Percentiles rank a stretch among this genome's conserved stretches.
phyloP scores from a whole-genome alignment of 1,140 invertebrate species.

The Zaprionus inermis region DNA sequence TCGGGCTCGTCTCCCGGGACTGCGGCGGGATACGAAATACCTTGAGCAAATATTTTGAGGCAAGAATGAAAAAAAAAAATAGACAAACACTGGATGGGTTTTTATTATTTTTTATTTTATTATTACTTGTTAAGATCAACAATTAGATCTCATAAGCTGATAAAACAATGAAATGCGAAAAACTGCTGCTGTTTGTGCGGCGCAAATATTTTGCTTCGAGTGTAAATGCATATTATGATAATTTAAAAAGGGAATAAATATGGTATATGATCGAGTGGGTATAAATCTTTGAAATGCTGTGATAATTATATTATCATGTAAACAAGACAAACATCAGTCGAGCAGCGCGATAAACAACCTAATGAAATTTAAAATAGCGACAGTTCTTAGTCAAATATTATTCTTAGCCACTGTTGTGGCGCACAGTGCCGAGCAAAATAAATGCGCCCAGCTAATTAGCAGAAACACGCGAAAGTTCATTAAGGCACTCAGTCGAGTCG shows the following conservation, averaged over 20 bases:
- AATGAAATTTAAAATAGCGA: not conserved
- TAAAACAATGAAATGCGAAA: not conserved
- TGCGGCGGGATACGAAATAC: conserved; percentile 23
- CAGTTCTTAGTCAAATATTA: conserved; percentile 7
- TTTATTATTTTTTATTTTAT: conserved; percentile 19
- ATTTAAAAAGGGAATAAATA: not conserved
- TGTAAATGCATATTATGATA: conserved; percentile 1
- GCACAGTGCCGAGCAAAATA: conserved; percentile 11
- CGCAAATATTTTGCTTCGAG: conserved; percentile 28
- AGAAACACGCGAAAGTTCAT: conserved; percentile 37
- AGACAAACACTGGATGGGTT: not conserved
- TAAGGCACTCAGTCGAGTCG: conserved; percentile 33
- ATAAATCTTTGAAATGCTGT: not conserved
- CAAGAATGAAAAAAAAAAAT: conserved; percentile 26
- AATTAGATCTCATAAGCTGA: conserved; percentile 17
- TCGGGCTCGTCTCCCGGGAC: conserved; percentile 44
- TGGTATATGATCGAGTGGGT: not conserved
- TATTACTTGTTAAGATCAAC: conserved; percentile 40
- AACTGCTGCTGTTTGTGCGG: conserved; percentile 14
- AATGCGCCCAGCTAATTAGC: conserved; percentile 44
- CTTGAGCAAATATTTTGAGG: conserved; percentile 62
- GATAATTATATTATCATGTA: not conserved
- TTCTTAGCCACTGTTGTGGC: not conserved
- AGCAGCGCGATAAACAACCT: not conserved
- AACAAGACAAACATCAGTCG: not conserved